Evolutionary conservation across 2,113 vertebrate genomes (phyloP).

Genomic region (Hemichromis elongatus): DNA sequence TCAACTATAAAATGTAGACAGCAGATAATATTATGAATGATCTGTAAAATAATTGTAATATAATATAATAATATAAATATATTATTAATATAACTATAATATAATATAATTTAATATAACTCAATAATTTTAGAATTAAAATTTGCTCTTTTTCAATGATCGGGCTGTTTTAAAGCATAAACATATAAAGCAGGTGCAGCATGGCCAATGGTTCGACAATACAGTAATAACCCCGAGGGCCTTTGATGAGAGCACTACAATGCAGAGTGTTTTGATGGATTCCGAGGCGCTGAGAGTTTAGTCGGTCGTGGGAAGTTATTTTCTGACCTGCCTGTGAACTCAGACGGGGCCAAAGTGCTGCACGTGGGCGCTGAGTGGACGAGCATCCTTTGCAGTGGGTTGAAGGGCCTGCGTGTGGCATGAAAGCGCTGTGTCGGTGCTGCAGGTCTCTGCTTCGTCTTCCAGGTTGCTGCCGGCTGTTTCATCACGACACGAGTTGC

Average conservation of each 20-base stretch:
- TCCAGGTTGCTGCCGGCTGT: neutral
- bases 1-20: neutral
- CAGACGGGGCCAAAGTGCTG: neutral
- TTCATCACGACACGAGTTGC: neutral
- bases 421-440: neutral
- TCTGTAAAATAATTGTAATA: neutral
- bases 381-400: neutral
- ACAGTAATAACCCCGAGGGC: neutral
- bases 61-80: too few relatives aligned
- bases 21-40: neutral
- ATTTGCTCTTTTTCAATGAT: neutral
- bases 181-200: neutral
- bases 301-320: neutral
- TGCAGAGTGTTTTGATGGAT: neutral
- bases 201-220: neutral
- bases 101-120: too few relatives aligned
- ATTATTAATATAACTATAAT: too few relatives aligned
- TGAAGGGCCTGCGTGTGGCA: neutral
- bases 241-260: neutral
- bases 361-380: conserved; percentile 23
- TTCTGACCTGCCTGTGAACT: conserved; percentile 2
- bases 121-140: neutral
- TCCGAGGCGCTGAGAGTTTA: neutral
- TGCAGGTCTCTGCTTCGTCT: neutral
- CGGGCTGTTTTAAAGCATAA: neutral